Base-by-base conservation (phyloP, 1,140 invertebrate species). In the Fopius arisanus region DNA sequence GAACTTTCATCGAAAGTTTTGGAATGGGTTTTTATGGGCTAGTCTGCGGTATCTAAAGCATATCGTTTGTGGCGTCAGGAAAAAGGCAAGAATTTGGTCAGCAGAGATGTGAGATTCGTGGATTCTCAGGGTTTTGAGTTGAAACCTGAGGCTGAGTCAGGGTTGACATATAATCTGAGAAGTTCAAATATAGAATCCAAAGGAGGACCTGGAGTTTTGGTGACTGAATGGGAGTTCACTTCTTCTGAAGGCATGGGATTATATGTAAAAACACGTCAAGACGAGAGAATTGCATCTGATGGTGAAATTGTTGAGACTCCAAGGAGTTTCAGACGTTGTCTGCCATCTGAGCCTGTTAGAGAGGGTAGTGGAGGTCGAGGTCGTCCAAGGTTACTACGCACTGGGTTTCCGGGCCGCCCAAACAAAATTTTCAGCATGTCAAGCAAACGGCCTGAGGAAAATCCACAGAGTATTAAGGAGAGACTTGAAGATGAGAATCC, bases 21-120 rank as follows among this genome's bases (percentile, higher is more conserved):
- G 3, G 29, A 31, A 31, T 31, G 29, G 29, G 29, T 51, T 12
- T 70, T 70, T n/a, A 70, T 31, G 12, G 28, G 69, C 54, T 71
- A 71, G 59, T 59, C 23, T 5, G 40, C 9, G 9, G 69, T 59
- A 21, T 71, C 54, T 26, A 72, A 72, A 72, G 70, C 70, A 3
- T 72, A 63, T 26, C 26, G 70, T 12, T 19, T 72, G 28, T 72
- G 40, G 21, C 21, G 26, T 14, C 54, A 19, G 19, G 0, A 62
- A 1, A 7, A 31, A 19, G 40, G 31, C 1, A 63, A 40, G n/a
- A 7, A 43, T 1, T 21, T 65, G 19, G 26, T 40, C 7, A 65
- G 33, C n/a, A 48, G 70, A 37, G 33, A 72, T 43, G 70, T 72
- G 1, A 72, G 21, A n/a, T 65, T 72, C 21, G 9, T 72, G 7